Evolutionary conservation across 2,888 invertebrate genomes (phyloP).

Genomic region (Cotesia congregata): DNA sequence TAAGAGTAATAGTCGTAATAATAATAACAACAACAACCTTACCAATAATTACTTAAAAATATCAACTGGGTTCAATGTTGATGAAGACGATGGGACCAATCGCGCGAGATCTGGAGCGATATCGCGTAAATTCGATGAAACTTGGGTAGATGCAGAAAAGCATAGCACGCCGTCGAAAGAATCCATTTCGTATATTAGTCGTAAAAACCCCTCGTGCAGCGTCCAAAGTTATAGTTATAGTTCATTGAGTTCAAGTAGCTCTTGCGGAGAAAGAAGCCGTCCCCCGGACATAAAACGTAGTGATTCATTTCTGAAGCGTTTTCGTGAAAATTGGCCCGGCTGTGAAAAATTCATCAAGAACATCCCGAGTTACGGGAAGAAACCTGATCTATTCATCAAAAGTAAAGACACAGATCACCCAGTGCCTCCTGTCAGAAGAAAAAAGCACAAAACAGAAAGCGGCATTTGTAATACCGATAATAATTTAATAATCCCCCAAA

Average conservation of each 20-base stretch:
- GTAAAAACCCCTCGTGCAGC: slow-evolving; percentile 16
- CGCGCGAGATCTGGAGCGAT: not conserved
- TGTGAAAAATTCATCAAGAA: slow-evolving; percentile 59
- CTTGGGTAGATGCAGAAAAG: slow-evolving; percentile 12
- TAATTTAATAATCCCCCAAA: not conserved
- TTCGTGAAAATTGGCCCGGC: slow-evolving; percentile 55
- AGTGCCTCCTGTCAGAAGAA: slow-evolving; percentile 48
- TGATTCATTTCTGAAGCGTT: slow-evolving; percentile 57
- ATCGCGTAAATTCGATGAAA: slow-evolving; percentile 13
- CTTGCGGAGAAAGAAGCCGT: not conserved
- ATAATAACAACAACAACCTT: not conserved
- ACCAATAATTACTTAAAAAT: not conserved
- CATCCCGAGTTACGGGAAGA: slow-evolving; percentile 53
- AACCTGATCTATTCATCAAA: not conserved
- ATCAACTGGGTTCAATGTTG: not conserved
- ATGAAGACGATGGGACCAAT: slow-evolving; percentile 34
- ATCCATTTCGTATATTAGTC: slow-evolving; percentile 30
- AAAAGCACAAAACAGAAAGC: not conserved
- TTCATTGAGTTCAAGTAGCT: not conserved
- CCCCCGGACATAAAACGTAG: slow-evolving; percentile 24
- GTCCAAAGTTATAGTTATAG: not conserved
- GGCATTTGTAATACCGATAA: slow-evolving; percentile 1
- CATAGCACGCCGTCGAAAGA: not conserved
- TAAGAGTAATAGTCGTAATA: not conserved
- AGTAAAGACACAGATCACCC: slow-evolving; percentile 45